These are phyloP conservation scores for Tolmerus cingulatus DNA, from an alignment of 2,888 invertebrate genomes.

Conservation along the genomic window DNA sequence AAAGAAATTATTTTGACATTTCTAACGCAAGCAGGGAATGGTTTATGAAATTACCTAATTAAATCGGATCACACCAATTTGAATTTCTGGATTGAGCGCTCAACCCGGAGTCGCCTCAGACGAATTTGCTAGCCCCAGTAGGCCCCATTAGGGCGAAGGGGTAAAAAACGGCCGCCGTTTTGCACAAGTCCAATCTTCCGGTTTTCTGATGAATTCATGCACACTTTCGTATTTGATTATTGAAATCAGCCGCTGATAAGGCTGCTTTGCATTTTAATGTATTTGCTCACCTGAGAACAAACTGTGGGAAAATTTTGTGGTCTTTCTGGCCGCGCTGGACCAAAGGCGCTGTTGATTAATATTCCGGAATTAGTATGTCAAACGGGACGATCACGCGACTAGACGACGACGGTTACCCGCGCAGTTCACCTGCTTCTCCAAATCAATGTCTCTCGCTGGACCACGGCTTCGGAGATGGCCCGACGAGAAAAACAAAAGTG, in stretches of 20 bases:
- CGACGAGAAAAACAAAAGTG: neutral
- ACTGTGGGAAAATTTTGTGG: constrained; percentile 23
- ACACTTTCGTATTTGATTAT: constrained; percentile 24
- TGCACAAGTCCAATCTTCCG: constrained; percentile 20
- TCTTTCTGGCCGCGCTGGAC: neutral
- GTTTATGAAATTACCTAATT: constrained; percentile 35
- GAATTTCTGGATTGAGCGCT: constrained; percentile 22
- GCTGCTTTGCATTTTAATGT: constrained; percentile 16
- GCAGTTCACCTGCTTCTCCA: neutral
- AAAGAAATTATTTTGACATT: constrained; percentile 34
- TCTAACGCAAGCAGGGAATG: constrained; percentile 8
- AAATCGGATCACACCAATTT: constrained; percentile 25
- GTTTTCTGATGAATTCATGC: constrained; percentile 25
- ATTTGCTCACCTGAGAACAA: neutral
- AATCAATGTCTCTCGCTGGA: neutral
- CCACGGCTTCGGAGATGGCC: neutral
- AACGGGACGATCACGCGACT: neutral
- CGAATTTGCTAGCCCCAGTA: neutral
- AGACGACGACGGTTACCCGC: neutral
- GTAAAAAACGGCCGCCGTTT: neutral
- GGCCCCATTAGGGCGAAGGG: neutral
- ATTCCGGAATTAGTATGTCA: neutral
- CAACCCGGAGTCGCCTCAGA: neutral
- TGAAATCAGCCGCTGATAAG: constrained; percentile 8
- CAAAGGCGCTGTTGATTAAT: neutral